Percentiles rank a stretch among this genome's conserved stretches.
Conservation (phyloP, 1,140 invertebrate genomes). For the Delia radicum region DNA sequence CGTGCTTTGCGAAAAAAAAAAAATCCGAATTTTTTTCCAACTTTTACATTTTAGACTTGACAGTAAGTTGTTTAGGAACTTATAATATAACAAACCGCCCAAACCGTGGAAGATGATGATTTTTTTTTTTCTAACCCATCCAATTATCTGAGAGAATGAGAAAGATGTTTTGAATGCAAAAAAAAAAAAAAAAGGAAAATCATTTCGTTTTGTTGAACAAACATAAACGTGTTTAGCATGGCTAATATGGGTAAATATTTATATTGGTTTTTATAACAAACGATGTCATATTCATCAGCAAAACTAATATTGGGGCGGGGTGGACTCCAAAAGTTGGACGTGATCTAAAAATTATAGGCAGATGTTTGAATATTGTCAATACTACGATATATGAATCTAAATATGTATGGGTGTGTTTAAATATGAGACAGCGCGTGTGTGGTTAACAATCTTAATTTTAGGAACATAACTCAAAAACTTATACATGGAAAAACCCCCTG, state of each 20-base stretch:
- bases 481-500: background rate
- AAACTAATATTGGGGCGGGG: background rate
- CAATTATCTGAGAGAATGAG: background rate
- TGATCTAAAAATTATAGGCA: background rate
- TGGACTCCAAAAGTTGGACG: background rate
- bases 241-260: background rate
- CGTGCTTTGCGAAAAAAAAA: background rate
- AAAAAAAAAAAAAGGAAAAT: background rate
- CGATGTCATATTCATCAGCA: background rate
- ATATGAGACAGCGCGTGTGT: no score
- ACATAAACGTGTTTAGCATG: background rate
- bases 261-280: constrained; percentile 1
- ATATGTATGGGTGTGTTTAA: background rate
- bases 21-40: background rate
- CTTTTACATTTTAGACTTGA: background rate
- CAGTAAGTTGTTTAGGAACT: background rate
- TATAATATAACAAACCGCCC: background rate
- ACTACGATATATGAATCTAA: background rate
- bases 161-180: background rate
- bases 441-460: background rate
- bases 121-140: background rate
- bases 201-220: constrained; percentile 2
- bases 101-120: background rate
- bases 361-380: background rate
- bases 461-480: background rate